Conservation (phyloP, 2,888 invertebrate genomes). For the Stenoptilia bipunctidactyla region DNA sequence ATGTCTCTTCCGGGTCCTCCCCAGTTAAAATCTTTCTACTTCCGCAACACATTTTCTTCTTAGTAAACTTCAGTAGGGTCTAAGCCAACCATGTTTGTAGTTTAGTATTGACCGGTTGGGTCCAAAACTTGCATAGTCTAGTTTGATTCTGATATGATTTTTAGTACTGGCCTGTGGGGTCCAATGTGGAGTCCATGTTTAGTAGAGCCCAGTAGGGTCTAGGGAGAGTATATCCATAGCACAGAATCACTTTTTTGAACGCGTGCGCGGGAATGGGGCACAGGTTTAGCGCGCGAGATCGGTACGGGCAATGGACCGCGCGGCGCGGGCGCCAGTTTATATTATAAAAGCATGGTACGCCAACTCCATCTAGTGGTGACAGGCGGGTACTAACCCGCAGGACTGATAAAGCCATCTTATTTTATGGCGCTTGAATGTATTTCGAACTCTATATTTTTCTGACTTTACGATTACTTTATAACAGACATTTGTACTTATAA, state of each 20-base stretch:
- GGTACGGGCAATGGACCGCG: slow-evolving; percentile 48
- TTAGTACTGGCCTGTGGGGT: slow-evolving; percentile 56
- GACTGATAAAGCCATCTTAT: too few species aligned
- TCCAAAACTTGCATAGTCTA: slow-evolving; percentile 39
- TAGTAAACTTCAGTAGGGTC: slow-evolving; percentile 61
- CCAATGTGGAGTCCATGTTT: slow-evolving; percentile 49
- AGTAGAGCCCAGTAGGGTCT: slow-evolving; percentile 64
- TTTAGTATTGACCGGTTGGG: slow-evolving; percentile 56
- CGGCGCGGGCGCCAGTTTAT: slow-evolving; percentile 38
- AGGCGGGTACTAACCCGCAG: slow-evolving; percentile 28
- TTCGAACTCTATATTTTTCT: not conserved
- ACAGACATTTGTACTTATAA: not conserved
- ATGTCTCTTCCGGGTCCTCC: slow-evolving; percentile 55
- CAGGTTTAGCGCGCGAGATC: slow-evolving; percentile 39
- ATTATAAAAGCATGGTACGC: slow-evolving; percentile 40
- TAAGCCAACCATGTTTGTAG: slow-evolving; percentile 44
- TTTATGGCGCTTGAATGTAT: too few species aligned
- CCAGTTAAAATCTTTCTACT: slow-evolving; percentile 53
- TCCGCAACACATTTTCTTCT: slow-evolving; percentile 62
- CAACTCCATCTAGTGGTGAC: slow-evolving; percentile 50
- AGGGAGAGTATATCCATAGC: slow-evolving; percentile 58
- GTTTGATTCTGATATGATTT: slow-evolving; percentile 26
- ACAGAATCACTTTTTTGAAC: slow-evolving; percentile 28
- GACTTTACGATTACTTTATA: not conserved
- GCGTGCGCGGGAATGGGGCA: not conserved